phyloP scores from a whole-genome alignment of 2,888 invertebrate genomes.

The Eristalis intricaria region DNA sequence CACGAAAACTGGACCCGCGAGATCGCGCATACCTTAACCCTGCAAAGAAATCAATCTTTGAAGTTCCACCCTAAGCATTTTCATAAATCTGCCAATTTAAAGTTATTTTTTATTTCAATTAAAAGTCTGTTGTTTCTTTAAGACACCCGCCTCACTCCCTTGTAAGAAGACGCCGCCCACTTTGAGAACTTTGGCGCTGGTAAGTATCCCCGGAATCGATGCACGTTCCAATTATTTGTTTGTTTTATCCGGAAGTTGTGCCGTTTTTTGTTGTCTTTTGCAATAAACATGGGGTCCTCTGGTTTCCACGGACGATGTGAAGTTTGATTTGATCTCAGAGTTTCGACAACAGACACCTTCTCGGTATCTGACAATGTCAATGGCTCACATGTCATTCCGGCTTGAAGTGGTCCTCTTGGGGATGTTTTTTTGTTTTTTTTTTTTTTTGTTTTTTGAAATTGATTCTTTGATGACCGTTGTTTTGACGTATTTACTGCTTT shows the following conservation, averaged over 20 bases:
- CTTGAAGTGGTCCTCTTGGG: slow-evolving; percentile 5
- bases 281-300: neutral
- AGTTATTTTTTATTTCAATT: slow-evolving; percentile 18
- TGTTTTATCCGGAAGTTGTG: neutral
- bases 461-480: slow-evolving; percentile 3
- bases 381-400: neutral
- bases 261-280: neutral
- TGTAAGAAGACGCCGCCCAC: neutral
- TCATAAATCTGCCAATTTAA: slow-evolving; percentile 17
- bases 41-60: neutral
- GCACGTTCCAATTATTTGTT: neutral
- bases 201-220: neutral
- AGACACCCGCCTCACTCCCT: neutral
- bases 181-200: neutral
- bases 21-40: neutral
- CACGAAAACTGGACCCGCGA: too few relatives aligned
- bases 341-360: slow-evolving; percentile 20
- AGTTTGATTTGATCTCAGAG: neutral
- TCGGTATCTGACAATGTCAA: slow-evolving; percentile 11
- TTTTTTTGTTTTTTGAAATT: slow-evolving; percentile 20
- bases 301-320: neutral
- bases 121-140: neutral
- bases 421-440: too few relatives aligned
- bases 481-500: slow-evolving; percentile 11
- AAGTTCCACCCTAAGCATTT: neutral